Conservation (phyloP, 2,113 vertebrate genomes). For the human region GRCh38 chr1:166388001-166388500, state of each 20-base stretch:
- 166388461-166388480: background rate
- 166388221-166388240: background rate
- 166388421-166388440: no score
- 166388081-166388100: background rate
- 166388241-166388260: background rate
- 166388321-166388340: background rate
- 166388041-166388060: no score
- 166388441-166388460: no score
- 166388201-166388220: background rate
- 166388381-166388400: fast-evolving
- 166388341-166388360: background rate
- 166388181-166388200: background rate
- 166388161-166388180: background rate
- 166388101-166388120: background rate
- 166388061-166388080: background rate
- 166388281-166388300: background rate
- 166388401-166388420: fast-evolving
- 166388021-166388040: background rate
- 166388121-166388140: background rate
- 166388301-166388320: no score
- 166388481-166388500: background rate
- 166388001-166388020: background rate
- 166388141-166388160: background rate
- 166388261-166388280: background rate
- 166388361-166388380: no score